Evolutionary conservation across 2,888 invertebrate species (phyloP).

Genomic region (Apocheima hispidaria): DNA sequence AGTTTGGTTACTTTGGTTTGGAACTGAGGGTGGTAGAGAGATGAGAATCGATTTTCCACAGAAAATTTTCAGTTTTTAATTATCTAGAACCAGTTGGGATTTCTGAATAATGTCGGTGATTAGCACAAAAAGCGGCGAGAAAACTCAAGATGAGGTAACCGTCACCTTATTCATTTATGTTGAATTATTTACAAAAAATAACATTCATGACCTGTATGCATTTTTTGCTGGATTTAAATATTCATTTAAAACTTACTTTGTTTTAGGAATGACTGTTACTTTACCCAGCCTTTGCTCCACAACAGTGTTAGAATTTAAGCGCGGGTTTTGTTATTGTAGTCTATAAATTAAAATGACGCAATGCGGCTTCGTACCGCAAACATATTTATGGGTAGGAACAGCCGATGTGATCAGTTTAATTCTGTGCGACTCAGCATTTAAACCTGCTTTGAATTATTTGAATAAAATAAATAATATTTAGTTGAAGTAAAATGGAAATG

Average conservation of each 20-base stretch:
- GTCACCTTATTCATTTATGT: conserved; percentile 16
- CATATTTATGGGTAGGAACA: background rate
- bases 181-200: background rate
- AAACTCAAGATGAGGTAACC: conserved; percentile 90
- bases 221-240: background rate
- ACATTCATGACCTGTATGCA: conserved; percentile 1
- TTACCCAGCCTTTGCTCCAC: background rate
- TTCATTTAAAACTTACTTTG: background rate
- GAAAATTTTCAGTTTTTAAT: background rate
- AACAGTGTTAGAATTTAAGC: background rate
- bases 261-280: background rate
- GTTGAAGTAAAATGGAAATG: conserved; percentile 3
- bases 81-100: background rate
- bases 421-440: background rate
- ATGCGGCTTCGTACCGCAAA: conserved; percentile 45
- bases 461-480: background rate
- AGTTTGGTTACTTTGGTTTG: too few species aligned
- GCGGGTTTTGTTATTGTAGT: conserved; percentile 9
- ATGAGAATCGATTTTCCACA: background rate
- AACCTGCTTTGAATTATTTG: conserved; percentile 7
- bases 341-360: conserved; percentile 55
- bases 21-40: too few species aligned
- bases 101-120: conserved; percentile 63
- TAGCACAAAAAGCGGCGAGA: conserved; percentile 76
- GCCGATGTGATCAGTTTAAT: conserved; percentile 18